These are phyloP conservation scores for Morus bassanus DNA, from an alignment of 2,797 vertebrate species.

Conservation along the genomic window DNA sequence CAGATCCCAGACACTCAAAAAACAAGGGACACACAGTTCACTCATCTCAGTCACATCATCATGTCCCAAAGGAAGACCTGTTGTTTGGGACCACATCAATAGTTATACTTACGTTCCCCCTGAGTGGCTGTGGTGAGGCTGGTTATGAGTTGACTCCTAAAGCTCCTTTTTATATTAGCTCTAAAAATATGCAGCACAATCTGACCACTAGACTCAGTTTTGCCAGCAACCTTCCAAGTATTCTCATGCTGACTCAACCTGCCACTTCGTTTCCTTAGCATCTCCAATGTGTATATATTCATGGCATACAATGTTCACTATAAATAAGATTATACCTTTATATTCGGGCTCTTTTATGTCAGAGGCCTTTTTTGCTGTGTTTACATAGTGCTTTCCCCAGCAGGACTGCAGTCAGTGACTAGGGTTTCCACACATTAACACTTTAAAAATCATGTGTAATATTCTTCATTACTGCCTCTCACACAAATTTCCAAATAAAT, in stretches of 20 bases:
- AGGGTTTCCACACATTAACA: background rate
- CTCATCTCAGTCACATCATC: background rate
- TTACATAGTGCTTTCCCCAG: background rate
- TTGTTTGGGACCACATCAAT: accelerated
- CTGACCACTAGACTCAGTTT: background rate
- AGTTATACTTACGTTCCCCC: background rate
- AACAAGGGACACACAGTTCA: background rate
- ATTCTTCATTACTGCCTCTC: background rate
- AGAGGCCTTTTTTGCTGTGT: background rate
- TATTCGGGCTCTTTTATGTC: background rate
- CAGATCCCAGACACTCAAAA: background rate
- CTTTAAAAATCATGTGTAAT: background rate
- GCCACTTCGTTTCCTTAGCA: background rate
- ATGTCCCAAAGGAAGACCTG: background rate
- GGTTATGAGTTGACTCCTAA: background rate
- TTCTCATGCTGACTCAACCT: background rate
- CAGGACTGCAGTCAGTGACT: background rate
- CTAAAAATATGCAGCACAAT: background rate
- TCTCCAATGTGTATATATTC: background rate
- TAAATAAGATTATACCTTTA: background rate
- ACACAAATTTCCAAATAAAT: background rate
- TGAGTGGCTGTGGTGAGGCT: background rate
- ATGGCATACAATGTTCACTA: background rate
- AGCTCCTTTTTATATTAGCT: background rate
- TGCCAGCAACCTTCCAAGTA: background rate